phyloP scores from a whole-genome alignment of 2,797 vertebrate species.

The Siniperca scherzeri region DNA sequence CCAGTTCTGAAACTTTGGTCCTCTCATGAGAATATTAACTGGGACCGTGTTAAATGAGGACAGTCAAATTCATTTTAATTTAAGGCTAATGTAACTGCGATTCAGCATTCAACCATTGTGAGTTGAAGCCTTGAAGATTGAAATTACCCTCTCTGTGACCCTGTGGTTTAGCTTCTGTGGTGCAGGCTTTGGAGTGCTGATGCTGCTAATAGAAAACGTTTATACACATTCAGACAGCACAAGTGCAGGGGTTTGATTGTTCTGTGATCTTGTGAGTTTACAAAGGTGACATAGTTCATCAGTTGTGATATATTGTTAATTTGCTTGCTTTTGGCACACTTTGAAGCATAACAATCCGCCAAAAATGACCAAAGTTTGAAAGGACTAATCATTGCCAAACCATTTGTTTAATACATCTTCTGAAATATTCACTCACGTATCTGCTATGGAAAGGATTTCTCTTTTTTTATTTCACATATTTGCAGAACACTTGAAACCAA shows the following conservation, averaged over 20 bases:
- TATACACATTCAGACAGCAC: slow-evolving; percentile 23
- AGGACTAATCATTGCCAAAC: slow-evolving; percentile 18
- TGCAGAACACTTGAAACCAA: slow-evolving; percentile 31
- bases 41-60: slow-evolving; percentile 17
- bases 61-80: slow-evolving; percentile 22
- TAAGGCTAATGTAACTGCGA: background rate
- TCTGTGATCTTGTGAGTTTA: slow-evolving; percentile 47
- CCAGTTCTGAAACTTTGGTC: background rate
- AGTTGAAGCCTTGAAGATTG: slow-evolving; percentile 3
- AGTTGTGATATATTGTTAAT: slow-evolving; percentile 57
- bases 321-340: slow-evolving; percentile 9
- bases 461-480: slow-evolving; percentile 7
- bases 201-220: slow-evolving; percentile 53
- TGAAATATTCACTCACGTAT: background rate
- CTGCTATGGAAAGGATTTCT: slow-evolving; percentile 14
- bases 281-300: slow-evolving; percentile 60
- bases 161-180: slow-evolving; percentile 37
- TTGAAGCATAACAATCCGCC: no score
- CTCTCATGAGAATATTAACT: background rate
- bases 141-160: slow-evolving; percentile 46
- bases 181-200: slow-evolving; percentile 17
- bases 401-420: slow-evolving; percentile 28
- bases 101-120: slow-evolving; percentile 10
- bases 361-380: slow-evolving; percentile 1
- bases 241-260: slow-evolving; percentile 30